Evolutionary conservation across 2,797 vertebrate species (phyloP), one percentile per base, ranked within the genome.

Genomic region (Caiman crocodilus): DNA sequence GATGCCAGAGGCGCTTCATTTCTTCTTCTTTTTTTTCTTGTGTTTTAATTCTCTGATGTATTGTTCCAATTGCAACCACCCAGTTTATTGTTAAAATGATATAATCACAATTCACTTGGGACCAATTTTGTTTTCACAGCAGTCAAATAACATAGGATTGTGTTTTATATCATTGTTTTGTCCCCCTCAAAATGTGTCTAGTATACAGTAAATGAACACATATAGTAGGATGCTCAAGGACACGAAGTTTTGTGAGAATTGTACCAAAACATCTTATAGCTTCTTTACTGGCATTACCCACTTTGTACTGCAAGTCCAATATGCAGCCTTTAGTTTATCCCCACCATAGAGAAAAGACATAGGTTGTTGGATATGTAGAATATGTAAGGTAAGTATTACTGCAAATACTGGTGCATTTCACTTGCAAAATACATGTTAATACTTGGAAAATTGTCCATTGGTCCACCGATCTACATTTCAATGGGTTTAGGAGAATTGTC

Each of bases 271-370:
- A 69, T 63, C 18, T 32, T 59, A 30, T 5, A 79, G 16, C 64
- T 26, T 56, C 4, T 78, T 89, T 50, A 14, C 16, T 26, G 25
- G 82, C 0, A 0, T 35, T 42, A 35, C 18, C 15, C 0, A 0
- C 58, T 73, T 89, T 90, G 14, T 14, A 7, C 28, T 84, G 1
- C 60, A 81, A 75, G 57, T 30, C 11, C 20, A 2, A 3, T 25
- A 30, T 15, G 4, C 17, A 83, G 15, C 3, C 55, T 12, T 61
- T 64, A 1, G 61, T 4, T 88, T n/a, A 81, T 3, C 9, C 69
- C 78, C 64, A 79, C 3, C 2, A 88, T 67, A 59, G 82, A 74
- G 23, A 28, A 6, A 2, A 75, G 64, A 15, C 8, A 67, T 25
- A 85, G 42, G 4, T 7, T 20, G 14, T n/a, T 60, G 26, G 84